phyloP scores from a whole-genome alignment of 2,113 vertebrate genomes.

The Sinocyclocheilus rhinocerous region DNA sequence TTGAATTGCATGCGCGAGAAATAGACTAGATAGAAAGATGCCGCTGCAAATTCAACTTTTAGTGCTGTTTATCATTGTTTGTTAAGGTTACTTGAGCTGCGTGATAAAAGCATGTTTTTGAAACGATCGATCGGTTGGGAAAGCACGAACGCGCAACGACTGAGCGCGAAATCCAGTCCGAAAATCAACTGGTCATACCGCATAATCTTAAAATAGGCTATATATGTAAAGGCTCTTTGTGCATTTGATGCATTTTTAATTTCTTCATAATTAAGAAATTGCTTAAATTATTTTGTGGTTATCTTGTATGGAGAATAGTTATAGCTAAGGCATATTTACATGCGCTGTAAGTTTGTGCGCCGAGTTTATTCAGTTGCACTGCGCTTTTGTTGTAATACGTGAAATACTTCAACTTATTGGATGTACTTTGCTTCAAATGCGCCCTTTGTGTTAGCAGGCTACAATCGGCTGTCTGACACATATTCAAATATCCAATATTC shows the following conservation, averaged over 20 bases:
- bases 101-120: background rate
- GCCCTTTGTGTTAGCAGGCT: background rate
- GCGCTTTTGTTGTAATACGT: background rate
- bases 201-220: background rate
- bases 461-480: background rate
- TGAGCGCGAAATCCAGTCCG: background rate
- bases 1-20: background rate
- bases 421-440: background rate
- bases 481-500: background rate
- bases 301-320: background rate
- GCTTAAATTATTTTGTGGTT: background rate
- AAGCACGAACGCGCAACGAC: background rate
- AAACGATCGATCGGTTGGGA: background rate
- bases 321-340: background rate
- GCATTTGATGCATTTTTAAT: background rate
- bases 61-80: background rate
- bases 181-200: background rate
- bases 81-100: background rate
- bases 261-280: background rate
- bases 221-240: background rate
- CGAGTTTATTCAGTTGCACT: slow-evolving; percentile 4
- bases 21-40: background rate
- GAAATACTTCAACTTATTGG: background rate
- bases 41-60: background rate
- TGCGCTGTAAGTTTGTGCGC: background rate